Percentiles rank a stretch among this genome's conserved stretches.
These are phyloP conservation scores for Dryomyza anilis DNA, from an alignment of 2,888 invertebrate species.

Conservation along the genomic window DNA sequence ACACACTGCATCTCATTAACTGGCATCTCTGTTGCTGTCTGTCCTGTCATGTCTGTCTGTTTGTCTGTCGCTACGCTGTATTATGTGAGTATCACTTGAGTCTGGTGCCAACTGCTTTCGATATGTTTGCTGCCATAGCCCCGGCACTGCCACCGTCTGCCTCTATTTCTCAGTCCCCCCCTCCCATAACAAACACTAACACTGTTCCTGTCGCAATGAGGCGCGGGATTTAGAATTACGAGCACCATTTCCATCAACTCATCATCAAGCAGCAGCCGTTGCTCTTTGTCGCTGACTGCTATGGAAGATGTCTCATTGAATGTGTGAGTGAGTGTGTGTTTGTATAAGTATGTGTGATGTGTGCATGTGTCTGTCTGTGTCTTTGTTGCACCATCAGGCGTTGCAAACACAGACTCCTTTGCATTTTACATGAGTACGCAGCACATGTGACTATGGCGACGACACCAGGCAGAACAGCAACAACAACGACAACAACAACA, in stretches of 20 bases:
- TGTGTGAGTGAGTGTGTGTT: too few species aligned
- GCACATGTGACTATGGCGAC: conserved; percentile 33
- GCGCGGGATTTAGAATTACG: conserved; percentile 26
- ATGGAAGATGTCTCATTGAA: too few species aligned
- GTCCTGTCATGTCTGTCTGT: not conserved
- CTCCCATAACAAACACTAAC: not conserved
- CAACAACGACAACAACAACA: not conserved
- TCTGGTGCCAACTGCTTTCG: conserved; percentile 1
- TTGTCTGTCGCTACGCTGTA: not conserved
- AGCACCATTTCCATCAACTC: conserved; percentile 27
- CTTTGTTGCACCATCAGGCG: conserved; percentile 4
- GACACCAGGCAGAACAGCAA: conserved; percentile 1
- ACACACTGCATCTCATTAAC: conserved; percentile 31
- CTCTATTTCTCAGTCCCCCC: not conserved
- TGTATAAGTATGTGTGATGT: too few species aligned
- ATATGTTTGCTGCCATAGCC: not conserved
- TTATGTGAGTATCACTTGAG: not conserved
- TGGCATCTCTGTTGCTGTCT: not conserved
- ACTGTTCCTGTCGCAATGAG: conserved; percentile 10
- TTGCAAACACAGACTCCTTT: conserved; percentile 31
- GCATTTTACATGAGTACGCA: conserved; percentile 35
- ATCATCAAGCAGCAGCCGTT: conserved; percentile 19
- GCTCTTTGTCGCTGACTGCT: conserved; percentile 3
- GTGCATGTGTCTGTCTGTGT: not conserved
- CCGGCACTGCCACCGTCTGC: not conserved